Evolutionary conservation across 2,888 invertebrate species (phyloP).

Genomic region (Bedellia somnulentella): DNA sequence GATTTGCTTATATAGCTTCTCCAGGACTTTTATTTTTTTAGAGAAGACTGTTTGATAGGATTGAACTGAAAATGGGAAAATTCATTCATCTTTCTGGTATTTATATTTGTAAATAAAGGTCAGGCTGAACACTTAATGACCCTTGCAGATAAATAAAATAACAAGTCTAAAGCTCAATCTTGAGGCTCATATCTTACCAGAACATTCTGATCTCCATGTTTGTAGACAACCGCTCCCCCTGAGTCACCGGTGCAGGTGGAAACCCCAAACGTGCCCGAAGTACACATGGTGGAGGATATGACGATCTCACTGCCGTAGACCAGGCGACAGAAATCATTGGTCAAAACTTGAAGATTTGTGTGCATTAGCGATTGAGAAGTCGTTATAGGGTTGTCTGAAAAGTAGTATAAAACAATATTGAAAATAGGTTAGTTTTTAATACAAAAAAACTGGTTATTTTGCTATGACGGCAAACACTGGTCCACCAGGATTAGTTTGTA

Average conservation of each 20-base stretch:
- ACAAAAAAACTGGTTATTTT: too few species aligned
- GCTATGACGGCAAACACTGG: too few species aligned
- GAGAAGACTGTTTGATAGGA: neutral
- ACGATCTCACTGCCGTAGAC: constrained; percentile 15
- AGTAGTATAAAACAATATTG: too few species aligned
- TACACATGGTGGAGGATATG: constrained; percentile 17
- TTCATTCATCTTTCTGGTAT: neutral
- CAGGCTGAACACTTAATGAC: neutral
- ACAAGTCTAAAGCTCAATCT: neutral
- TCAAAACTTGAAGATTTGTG: constrained; percentile 24
- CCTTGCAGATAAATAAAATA: neutral
- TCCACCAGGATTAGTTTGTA: too few species aligned
- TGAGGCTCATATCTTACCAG: constrained; percentile 5
- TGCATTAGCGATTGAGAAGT: constrained; percentile 23
- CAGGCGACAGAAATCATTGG: constrained; percentile 16
- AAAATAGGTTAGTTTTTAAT: too few species aligned
- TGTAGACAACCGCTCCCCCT: constrained; percentile 14
- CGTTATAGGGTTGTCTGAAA: constrained; percentile 8
- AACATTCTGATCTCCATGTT: constrained; percentile 10
- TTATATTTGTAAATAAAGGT: neutral
- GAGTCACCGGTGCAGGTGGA: constrained; percentile 27
- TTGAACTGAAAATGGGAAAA: neutral
- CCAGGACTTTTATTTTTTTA: neutral
- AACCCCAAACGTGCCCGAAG: constrained; percentile 15
- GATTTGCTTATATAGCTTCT: too few species aligned